These are phyloP conservation scores for Willowsia nigromaculata DNA, from an alignment of 2,888 invertebrate genomes.

Conservation along the genomic window DNA sequence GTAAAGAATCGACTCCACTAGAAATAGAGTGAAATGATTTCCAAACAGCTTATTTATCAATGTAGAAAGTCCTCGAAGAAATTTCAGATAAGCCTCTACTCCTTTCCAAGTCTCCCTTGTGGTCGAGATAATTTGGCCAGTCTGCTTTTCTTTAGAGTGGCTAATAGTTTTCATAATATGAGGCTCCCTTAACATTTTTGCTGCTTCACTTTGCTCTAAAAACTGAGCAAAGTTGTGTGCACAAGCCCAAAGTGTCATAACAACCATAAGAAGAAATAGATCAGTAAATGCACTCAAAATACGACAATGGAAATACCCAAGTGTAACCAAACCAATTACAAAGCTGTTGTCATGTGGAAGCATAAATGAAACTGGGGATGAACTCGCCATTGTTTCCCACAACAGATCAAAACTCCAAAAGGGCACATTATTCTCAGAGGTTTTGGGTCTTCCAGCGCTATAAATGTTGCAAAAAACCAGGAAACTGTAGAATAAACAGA, in stretches of 20 bases:
- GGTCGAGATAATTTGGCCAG: too few relatives aligned
- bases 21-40: background rate
- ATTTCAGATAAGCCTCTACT: background rate
- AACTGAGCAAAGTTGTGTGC: background rate
- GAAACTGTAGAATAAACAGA: background rate
- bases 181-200: too few relatives aligned
- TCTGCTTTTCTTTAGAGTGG: too few relatives aligned
- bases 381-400: background rate
- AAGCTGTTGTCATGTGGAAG: background rate
- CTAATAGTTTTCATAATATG: background rate
- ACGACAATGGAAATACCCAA: background rate
- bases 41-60: background rate
- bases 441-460: background rate
- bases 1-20: background rate
- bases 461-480: background rate
- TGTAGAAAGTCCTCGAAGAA: background rate
- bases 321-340: background rate
- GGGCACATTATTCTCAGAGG: background rate
- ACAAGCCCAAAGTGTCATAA: background rate
- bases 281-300: background rate
- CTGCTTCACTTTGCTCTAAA: background rate
- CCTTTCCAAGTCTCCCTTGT: too few relatives aligned
- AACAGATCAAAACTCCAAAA: background rate
- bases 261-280: background rate
- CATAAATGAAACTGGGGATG: background rate